Percentiles rank a stretch among this genome's conserved stretches.
These are phyloP conservation scores for Hyppa rectilinea DNA, from an alignment of 2,888 invertebrate genomes.

Conservation along the genomic window DNA sequence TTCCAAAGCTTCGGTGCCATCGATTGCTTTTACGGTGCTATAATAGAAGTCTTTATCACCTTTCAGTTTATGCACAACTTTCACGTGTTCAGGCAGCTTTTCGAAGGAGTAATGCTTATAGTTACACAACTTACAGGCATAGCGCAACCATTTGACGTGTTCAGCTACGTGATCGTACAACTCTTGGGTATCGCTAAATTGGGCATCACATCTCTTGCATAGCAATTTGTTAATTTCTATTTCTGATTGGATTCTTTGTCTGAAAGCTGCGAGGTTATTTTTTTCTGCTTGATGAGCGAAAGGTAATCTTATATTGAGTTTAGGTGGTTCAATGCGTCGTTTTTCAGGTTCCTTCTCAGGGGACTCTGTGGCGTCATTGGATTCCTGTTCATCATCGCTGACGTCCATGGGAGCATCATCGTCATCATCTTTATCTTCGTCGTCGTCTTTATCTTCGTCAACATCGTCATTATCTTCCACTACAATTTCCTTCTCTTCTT, in stretches of 20 bases:
- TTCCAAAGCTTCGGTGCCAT: conserved; percentile 83
- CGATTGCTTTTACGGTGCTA: conserved; percentile 86
- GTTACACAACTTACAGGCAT: conserved; percentile 94
- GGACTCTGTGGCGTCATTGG: conserved; percentile 70
- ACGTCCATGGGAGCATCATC: conserved; percentile 71
- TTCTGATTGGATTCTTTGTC: conserved; percentile 80
- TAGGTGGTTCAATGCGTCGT: conserved; percentile 48
- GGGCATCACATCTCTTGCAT: conserved; percentile 90
- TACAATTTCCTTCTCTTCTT: conserved; percentile 52
- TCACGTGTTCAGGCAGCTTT: conserved; percentile 92
- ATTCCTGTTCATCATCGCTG: conserved; percentile 69
- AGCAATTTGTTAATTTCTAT: conserved; percentile 82
- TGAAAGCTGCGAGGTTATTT: conserved; percentile 82
- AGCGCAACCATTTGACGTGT: conserved; percentile 94
- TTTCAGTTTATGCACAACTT: conserved; percentile 91
- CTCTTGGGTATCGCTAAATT: conserved; percentile 86
- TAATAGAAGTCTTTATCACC: conserved; percentile 89
- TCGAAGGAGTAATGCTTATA: conserved; percentile 92
- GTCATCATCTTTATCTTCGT: conserved; percentile 56
- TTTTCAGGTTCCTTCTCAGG: conserved; percentile 68
- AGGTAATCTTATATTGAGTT: conserved; percentile 75
- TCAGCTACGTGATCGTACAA: conserved; percentile 91
- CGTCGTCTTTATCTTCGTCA: conserved; percentile 58
- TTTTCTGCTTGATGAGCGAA: conserved; percentile 83
- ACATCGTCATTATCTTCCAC: conserved; percentile 56